Conservation (phyloP, 2,888 invertebrate species). For the Hedya salicella region DNA sequence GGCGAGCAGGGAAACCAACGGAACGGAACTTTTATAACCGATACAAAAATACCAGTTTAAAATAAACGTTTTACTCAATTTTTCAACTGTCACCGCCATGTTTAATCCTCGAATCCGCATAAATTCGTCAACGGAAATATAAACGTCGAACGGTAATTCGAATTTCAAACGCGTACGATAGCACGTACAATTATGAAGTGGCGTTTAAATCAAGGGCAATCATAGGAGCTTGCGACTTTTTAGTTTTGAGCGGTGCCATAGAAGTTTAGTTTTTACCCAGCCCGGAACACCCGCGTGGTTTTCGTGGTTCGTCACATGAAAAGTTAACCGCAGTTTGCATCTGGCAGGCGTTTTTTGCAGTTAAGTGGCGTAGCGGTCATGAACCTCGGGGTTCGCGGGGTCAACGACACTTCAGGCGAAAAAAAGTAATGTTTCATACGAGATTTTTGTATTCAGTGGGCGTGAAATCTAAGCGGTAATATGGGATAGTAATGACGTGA, state of each 20-base stretch:
- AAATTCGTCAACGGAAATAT: slow-evolving; percentile 56
- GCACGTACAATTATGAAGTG: not conserved
- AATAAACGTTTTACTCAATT: slow-evolving; percentile 2
- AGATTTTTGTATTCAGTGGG: slow-evolving; percentile 64
- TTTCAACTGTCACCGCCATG: slow-evolving; percentile 41
- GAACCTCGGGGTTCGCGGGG: slow-evolving; percentile 67
- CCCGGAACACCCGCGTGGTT: slow-evolving; percentile 47
- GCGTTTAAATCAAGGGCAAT: not conserved
- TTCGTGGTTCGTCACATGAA: slow-evolving; percentile 52
- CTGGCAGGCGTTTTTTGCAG: slow-evolving; percentile 59
- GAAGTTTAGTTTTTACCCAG: slow-evolving; percentile 44
- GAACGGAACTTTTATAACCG: slow-evolving; percentile 1
- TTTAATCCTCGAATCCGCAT: slow-evolving; percentile 49
- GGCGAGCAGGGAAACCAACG: not conserved
- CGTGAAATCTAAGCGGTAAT: slow-evolving; percentile 52
- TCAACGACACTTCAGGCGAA: slow-evolving; percentile 62
- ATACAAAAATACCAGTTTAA: not conserved
- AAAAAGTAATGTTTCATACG: slow-evolving; percentile 71
- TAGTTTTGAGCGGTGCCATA: not conserved
- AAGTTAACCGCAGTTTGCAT: slow-evolving; percentile 55
- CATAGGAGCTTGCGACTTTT: not conserved
- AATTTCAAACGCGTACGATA: slow-evolving; percentile 35
- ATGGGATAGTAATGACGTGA: slow-evolving; percentile 26
- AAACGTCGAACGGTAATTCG: slow-evolving; percentile 53
- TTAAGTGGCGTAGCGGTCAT: slow-evolving; percentile 68